These are phyloP conservation scores for Zoroaster sp. DNA, from an alignment of 53 echinoderm and acorn worm species.

Conservation along the genomic window DNA sequence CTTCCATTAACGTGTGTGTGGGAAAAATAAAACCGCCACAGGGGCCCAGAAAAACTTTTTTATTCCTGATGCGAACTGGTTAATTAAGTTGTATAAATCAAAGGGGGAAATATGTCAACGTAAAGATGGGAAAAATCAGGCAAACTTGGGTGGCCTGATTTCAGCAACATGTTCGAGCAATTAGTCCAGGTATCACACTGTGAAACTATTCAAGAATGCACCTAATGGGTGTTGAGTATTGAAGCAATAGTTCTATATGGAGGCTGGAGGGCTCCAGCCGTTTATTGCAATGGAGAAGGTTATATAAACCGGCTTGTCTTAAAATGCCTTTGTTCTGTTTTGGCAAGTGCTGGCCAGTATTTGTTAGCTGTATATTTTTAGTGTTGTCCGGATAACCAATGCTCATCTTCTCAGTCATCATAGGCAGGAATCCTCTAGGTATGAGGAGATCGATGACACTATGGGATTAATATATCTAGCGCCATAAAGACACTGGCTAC, in stretches of 20 bases:
- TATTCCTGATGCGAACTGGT: too few species aligned
- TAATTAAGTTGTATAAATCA: too few species aligned
- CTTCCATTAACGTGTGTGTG: too few species aligned
- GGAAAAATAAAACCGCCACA: too few species aligned
- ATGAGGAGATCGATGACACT: background rate
- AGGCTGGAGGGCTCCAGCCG: constrained; percentile 3
- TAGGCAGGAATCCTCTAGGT: background rate
- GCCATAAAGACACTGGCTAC: too few species aligned
- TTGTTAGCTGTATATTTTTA: background rate
- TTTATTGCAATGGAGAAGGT: constrained; percentile 47
- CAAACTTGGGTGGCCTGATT: constrained; percentile 54
- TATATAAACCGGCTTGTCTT: background rate
- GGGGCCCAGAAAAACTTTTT: too few species aligned
- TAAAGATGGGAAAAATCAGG: background rate
- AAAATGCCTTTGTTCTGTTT: constrained; percentile 14
- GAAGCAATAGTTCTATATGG: background rate
- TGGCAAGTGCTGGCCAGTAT: background rate
- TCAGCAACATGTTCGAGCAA: background rate
- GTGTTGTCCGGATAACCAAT: background rate
- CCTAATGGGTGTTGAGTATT: background rate
- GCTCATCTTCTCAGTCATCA: background rate
- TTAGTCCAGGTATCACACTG: constrained; percentile 34
- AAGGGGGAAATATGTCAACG: background rate
- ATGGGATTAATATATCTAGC: too few species aligned
- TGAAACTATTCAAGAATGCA: constrained; percentile 31